phyloP scores from a whole-genome alignment of 2,888 invertebrate genomes.

The Saturnia pavonia region DNA sequence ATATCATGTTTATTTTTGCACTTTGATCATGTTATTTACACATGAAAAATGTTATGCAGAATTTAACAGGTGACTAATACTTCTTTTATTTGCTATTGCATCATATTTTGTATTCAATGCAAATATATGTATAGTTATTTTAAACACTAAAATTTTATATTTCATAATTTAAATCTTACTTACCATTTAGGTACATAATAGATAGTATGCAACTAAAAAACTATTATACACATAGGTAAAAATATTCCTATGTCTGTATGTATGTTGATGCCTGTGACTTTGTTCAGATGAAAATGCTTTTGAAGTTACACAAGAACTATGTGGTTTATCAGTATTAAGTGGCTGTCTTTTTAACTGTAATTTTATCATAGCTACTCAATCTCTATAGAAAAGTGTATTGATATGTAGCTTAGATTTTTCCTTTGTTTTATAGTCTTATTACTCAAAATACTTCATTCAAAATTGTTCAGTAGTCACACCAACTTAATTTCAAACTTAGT shows the following conservation, averaged over 20 bases:
- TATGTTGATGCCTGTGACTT: background rate
- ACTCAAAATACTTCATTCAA: too few species aligned
- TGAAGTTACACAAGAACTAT: background rate
- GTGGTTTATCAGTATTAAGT: background rate
- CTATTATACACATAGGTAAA: background rate
- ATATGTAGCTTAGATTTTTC: too few species aligned
- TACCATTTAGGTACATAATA: background rate
- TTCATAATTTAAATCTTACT: background rate
- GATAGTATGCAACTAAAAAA: background rate
- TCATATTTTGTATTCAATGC: background rate
- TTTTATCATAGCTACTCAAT: background rate
- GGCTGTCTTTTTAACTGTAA: background rate
- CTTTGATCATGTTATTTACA: background rate
- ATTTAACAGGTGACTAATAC: slow-evolving; percentile 9
- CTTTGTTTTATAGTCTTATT: too few species aligned
- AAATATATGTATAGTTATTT: background rate
- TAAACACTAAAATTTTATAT: background rate
- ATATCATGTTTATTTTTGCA: background rate
- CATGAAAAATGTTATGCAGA: background rate
- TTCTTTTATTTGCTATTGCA: background rate
- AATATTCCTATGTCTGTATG: background rate
- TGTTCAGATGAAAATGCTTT: background rate
- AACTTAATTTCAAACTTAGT: background rate
- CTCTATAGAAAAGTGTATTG: too few species aligned
- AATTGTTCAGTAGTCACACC: too few species aligned